Conservation (phyloP, 2,113 vertebrate species). For the Alethe castanea region DNA sequence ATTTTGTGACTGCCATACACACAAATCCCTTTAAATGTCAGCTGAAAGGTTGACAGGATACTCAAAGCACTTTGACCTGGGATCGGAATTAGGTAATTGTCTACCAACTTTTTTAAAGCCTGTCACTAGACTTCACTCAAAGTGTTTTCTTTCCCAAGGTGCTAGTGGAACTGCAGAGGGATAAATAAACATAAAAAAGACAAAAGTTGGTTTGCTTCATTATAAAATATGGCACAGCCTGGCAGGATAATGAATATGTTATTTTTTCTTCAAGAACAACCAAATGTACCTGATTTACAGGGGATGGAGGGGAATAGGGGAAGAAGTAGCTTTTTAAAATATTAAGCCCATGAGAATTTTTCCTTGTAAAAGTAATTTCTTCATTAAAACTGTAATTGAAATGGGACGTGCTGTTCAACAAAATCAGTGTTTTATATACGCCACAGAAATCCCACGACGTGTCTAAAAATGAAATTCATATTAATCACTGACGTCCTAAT, state of each 20-base stretch:
- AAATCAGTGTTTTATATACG: neutral
- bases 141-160: neutral
- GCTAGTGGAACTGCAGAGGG: neutral
- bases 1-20: neutral
- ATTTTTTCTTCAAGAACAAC: slow-evolving; percentile 11
- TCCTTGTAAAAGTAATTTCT: slow-evolving; percentile 35
- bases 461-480: slow-evolving; percentile 34
- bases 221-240: neutral
- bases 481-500: slow-evolving; percentile 58
- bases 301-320: neutral
- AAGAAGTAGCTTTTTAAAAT: neutral
- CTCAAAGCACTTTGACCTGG: neutral
- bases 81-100: neutral
- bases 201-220: neutral
- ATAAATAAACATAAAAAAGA: neutral
- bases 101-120: neutral
- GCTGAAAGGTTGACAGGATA: neutral
- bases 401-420: slow-evolving; percentile 33
- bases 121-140: neutral
- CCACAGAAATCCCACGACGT: neutral
- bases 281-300: neutral
- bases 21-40: neutral
- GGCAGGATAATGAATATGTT: neutral
- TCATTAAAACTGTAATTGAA: slow-evolving; percentile 62
- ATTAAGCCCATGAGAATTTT: slow-evolving; percentile 27